A percentile compares a stretch with the other conserved stretches of the same genome.
Evolutionary conservation across 2,113 vertebrate species (phyloP).

Genomic region (Callorhinus ursinus): DNA sequence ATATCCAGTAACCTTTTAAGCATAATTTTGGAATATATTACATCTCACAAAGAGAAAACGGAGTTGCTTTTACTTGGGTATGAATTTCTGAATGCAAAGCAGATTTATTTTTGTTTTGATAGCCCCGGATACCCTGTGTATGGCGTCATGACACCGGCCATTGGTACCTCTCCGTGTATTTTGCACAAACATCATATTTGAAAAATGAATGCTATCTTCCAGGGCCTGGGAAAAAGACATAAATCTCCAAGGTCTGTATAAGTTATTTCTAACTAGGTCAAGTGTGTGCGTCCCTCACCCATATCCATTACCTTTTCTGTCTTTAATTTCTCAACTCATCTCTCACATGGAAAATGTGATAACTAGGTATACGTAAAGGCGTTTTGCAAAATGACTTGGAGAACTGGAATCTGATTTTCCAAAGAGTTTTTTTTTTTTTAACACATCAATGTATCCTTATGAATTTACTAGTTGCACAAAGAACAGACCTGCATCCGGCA

Average conservation of each 20-base stretch:
- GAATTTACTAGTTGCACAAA: background rate
- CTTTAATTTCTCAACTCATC: conserved; percentile 49
- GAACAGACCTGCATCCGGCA: rapidly evolving
- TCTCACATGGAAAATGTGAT: conserved; percentile 45
- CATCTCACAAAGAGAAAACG: background rate
- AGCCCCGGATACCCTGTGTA: rapidly evolving
- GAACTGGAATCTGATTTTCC: background rate
- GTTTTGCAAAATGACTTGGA: background rate
- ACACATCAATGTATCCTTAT: background rate
- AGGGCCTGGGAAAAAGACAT: background rate
- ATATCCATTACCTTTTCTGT: background rate
- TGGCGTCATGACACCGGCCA: rapidly evolving
- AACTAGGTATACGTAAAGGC: conserved; percentile 19
- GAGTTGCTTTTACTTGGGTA: background rate
- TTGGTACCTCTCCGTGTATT: background rate
- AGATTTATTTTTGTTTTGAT: background rate
- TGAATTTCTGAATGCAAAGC: background rate
- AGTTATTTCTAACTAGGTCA: conserved; percentile 53
- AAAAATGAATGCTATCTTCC: background rate
- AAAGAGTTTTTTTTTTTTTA: background rate
- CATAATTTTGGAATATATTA: background rate
- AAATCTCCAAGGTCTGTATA: background rate
- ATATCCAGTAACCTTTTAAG: background rate
- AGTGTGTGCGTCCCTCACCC: background rate
- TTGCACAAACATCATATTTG: background rate